Percentiles rank a stretch among this genome's conserved stretches.
phyloP scores from a whole-genome alignment of 2,113 vertebrate species.

The Ellobius talpinus region DNA sequence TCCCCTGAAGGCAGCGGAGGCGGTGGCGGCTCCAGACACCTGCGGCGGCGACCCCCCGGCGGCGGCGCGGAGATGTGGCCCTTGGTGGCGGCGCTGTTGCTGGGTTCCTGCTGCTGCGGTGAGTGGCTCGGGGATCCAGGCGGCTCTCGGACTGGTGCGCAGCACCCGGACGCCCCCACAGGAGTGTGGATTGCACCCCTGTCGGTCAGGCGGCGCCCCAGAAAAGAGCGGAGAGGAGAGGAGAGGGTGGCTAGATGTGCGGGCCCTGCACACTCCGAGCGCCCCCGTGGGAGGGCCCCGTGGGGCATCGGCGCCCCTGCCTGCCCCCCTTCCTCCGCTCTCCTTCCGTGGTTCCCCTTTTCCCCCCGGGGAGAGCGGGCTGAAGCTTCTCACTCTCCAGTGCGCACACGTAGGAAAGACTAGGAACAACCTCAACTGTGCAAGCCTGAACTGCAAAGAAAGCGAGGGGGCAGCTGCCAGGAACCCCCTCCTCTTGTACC shows the following conservation, averaged over 20 bases:
- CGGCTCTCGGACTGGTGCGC: not conserved
- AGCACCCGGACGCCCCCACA: constrained; percentile 35
- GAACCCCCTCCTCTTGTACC: not conserved
- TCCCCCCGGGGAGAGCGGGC: not conserved
- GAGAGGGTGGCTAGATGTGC: not conserved
- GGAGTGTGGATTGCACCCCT: constrained; percentile 24
- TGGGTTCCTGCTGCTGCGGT: constrained; percentile 72
- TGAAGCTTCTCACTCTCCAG: not conserved
- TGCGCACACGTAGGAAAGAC: not conserved
- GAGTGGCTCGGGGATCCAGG: constrained; percentile 58
- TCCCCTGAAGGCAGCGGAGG: not conserved
- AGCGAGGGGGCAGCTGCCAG: constrained; percentile 38
- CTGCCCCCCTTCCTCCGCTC: not conserved
- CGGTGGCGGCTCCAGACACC: constrained; percentile 55
- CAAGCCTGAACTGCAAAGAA: not conserved
- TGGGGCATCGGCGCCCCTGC: not conserved
- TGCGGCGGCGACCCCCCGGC: constrained; percentile 52
- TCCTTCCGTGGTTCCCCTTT: not conserved
- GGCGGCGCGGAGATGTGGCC: constrained; percentile 76
- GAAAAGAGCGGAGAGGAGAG: not conserved
- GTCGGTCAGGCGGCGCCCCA: not conserved
- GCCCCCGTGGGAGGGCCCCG: not conserved
- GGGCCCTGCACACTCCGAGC: not conserved
- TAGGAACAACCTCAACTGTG: not conserved
- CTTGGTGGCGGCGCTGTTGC: constrained; percentile 67